Evolutionary conservation across 1,140 invertebrate genomes (phyloP), one percentile per base, ranked within the genome.

Genomic region (Battus philenor): DNA sequence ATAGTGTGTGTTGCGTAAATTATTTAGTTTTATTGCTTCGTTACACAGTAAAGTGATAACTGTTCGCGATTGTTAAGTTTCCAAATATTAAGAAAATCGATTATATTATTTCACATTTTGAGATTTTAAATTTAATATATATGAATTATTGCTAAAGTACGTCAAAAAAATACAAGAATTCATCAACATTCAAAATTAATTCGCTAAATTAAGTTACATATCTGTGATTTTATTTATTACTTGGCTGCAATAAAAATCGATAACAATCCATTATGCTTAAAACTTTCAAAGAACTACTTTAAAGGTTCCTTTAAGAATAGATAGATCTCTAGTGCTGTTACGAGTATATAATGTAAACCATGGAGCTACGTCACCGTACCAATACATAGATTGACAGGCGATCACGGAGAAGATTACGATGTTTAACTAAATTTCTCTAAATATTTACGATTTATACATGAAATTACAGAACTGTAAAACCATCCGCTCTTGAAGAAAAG

Each of bases 181-280:
- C 38, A 13, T 47, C 48, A 47, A 39, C 59, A 41, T 59, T 44
- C 41, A 62, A 49, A 63, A 68, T 60, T 56, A 41, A 67, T 68
- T 44, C 56, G 68, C 72, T 77, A 77, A 76, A 75, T 74, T 78
- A 74, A 76, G 68, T 56, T 71, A 64, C 47, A 64, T 60, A 76
- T 64, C 79, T 83, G 79, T 83, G 79, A 83, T 83, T 81, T 77
- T 72, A 80, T 79, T 80, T 81, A 79, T 74, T 80, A 71, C 70
- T 78, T 65, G 67, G 51, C 55, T 64, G 43, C 56, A 60, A 69
- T 74, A 67, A 61, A 63, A 60, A 61, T 49, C 54, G 47, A 56
- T 59, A 41, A 44, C 49, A 60, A 60, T 59, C 57, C 15, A 45
- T 47, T 44, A 60, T 47, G 50, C 50, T 48, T 53, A 60, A 62